Conservation (phyloP, 2,888 invertebrate species). For the Pristionchus exspectatus region DNA sequence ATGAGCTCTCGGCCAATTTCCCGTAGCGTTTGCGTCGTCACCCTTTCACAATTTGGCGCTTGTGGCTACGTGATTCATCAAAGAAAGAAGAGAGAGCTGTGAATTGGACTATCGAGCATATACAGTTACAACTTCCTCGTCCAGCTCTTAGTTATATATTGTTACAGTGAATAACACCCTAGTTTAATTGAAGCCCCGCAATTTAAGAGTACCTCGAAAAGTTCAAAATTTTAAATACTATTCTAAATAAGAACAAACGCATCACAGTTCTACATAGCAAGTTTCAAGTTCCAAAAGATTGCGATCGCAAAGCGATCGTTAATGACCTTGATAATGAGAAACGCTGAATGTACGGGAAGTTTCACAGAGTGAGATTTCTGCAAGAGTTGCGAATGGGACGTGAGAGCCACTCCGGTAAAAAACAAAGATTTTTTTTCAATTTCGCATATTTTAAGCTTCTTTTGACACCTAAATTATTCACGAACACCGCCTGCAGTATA, state of each 20-base stretch:
- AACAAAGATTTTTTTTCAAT: no score
- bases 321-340: background rate
- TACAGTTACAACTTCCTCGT: background rate
- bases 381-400: background rate
- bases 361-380: background rate
- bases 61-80: slow-evolving; percentile 14
- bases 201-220: background rate
- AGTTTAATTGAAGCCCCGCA: background rate
- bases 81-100: background rate
- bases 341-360: background rate
- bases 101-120: background rate
- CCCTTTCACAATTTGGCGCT: slow-evolving; percentile 18
- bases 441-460: no score
- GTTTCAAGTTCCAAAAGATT: background rate
- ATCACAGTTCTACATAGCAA: background rate
- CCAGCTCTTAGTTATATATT: background rate
- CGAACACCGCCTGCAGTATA: no score
- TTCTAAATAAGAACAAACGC: background rate
- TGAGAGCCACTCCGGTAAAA: no score
- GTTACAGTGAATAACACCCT: background rate
- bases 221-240: background rate
- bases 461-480: no score
- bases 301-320: background rate
- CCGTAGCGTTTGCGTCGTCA: background rate
- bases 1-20: background rate